phyloP scores from a whole-genome alignment of 2,113 vertebrate genomes.

The Phalacrocorax pelagicus region DNA sequence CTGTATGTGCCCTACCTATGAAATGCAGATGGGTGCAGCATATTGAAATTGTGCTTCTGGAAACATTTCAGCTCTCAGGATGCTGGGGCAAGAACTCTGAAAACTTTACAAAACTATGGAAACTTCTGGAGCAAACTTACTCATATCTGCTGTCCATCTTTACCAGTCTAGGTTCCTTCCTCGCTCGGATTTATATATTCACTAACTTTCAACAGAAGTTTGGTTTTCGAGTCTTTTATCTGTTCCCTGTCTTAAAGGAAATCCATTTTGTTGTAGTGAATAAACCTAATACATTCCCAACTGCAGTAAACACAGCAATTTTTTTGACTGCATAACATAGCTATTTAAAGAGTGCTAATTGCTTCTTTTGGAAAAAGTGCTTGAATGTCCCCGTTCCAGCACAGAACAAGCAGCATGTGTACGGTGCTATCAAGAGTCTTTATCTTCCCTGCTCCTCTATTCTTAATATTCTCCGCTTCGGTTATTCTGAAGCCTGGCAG shows the following conservation, averaged over 20 bases:
- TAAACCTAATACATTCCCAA: neutral
- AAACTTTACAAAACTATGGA: neutral
- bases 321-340: neutral
- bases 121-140: neutral
- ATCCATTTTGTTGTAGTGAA: neutral
- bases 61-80: neutral
- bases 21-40: neutral
- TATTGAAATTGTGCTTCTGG: accelerated
- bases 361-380: conserved; percentile 9
- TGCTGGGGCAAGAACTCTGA: neutral
- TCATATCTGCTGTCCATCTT: neutral
- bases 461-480: neutral
- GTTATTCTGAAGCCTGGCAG: neutral
- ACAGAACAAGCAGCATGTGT: neutral
- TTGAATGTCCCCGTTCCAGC: neutral
- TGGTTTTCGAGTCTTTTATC: neutral
- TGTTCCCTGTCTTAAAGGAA: neutral
- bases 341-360: conserved; percentile 32
- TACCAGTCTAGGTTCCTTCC: neutral
- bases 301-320: neutral
- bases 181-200: accelerated
- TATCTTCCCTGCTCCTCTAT: neutral
- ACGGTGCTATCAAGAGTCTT: neutral
- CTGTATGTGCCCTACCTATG: neutral
- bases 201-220: neutral